Base-by-base conservation (phyloP, 2,797 vertebrate species). In the Macropodus opercularis region DNA sequence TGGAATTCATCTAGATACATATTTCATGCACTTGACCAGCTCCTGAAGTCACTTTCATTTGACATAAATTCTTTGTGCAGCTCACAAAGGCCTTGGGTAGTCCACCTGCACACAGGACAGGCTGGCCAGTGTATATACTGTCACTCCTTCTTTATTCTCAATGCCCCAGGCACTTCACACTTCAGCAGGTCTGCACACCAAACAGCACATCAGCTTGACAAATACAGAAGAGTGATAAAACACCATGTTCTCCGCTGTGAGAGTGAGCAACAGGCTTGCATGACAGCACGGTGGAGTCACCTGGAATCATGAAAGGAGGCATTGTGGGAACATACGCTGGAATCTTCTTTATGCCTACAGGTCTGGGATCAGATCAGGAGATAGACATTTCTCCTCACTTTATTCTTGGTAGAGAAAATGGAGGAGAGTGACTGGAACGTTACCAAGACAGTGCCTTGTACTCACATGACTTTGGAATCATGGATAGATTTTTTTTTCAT, bases 11-110 rank as follows among this genome's bases (percentile, higher is more conserved):
- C 69, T 83, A 24, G 15, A 70, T 77, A 62, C 77, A 85, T 76
- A 81, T 86, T 85, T 85, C 73, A 77, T 85, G 68, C 61, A 47
- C 53, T 69, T 74, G 72, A 64, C 63, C 62, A 27, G 63, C 67
- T 82, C 81, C 79, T 76, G 60, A 44, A 67, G 80, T 86, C 78
- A 26, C 52, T 72, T 71, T 80, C 72, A 50, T 66, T 85, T 82
- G 82, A 78, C 85, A 72, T 84, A 73, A 85, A 59, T 69, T 73
- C 77, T 72, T 61, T 0, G 50, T 23, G 64, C 69, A 39, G 58
- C 52, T 63, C 63, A 36, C 42, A 17, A 55, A 69, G 46, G 81
- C 81, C 79, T 67, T 50, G 69, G 85, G 85, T 80, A 17, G 35
- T 84, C 75, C 84, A 86, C 84, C 81, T 86, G 85, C 69, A 58